phyloP scores from a whole-genome alignment of 1,140 invertebrate genomes.

The Belonocnema kinseyi region DNA sequence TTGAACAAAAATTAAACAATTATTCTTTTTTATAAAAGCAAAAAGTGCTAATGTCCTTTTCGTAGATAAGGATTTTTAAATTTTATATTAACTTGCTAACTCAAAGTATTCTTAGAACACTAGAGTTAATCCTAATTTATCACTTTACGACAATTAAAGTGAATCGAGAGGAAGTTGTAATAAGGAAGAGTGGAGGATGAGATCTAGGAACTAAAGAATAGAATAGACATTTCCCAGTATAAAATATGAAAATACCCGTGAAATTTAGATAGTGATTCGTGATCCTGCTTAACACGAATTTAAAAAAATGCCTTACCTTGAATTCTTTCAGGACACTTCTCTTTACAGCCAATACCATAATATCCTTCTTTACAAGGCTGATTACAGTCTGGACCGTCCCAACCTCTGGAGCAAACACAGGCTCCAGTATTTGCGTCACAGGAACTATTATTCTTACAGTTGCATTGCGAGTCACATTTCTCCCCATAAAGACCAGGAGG shows the following conservation, averaged over 20 bases:
- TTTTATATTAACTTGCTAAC: background rate
- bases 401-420: slow-evolving; percentile 91
- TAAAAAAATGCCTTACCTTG: slow-evolving; percentile 75
- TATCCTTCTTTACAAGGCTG: slow-evolving; percentile 84
- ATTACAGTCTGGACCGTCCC: slow-evolving; percentile 86
- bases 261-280: too few relatives aligned
- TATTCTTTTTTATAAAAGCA: too few relatives aligned
- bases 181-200: background rate
- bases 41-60: too few relatives aligned
- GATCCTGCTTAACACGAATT: too few relatives aligned
- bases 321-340: slow-evolving; percentile 83
- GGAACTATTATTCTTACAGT: slow-evolving; percentile 90
- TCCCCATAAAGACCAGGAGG: slow-evolving; percentile 85
- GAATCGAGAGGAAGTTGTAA: slow-evolving; percentile 20
- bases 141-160: slow-evolving; percentile 18
- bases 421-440: slow-evolving; percentile 87
- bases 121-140: background rate
- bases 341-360: slow-evolving; percentile 89
- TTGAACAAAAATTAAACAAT: too few relatives aligned
- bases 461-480: slow-evolving; percentile 85
- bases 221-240: background rate
- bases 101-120: background rate
- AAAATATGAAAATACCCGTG: background rate
- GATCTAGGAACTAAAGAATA: background rate
- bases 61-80: too few relatives aligned